These are phyloP conservation scores for Aspidiotus rigidus DNA, from an alignment of 2,888 invertebrate species.

Conservation along the genomic window DNA sequence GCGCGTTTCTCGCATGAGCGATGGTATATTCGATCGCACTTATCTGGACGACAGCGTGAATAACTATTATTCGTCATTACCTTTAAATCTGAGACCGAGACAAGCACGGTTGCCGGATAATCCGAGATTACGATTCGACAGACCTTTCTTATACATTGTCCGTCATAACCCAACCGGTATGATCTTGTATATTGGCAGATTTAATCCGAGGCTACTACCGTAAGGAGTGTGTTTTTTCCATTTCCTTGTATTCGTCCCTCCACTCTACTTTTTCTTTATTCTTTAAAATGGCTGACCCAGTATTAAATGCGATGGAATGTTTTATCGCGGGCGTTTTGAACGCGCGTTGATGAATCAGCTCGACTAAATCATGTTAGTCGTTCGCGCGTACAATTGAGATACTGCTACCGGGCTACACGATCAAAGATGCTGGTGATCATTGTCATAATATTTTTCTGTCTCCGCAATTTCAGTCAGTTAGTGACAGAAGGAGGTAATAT, in stretches of 20 bases:
- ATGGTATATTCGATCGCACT: slow-evolving; percentile 8
- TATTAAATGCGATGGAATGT: slow-evolving; percentile 1
- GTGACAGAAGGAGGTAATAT: no score
- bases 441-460: no score
- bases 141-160: slow-evolving; percentile 80
- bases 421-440: no score
- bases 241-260: background rate
- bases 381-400: no score
- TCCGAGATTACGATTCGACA: slow-evolving; percentile 69
- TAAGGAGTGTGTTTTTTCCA: slow-evolving; percentile 3
- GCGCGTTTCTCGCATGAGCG: slow-evolving; percentile 40
- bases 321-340: background rate
- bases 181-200: slow-evolving; percentile 78
- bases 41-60: slow-evolving; percentile 23
- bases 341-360: background rate
- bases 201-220: slow-evolving; percentile 72
- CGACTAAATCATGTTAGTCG: no score
- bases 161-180: slow-evolving; percentile 86
- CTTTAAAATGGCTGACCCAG: background rate
- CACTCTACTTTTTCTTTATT: no score
- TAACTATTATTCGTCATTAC: slow-evolving; percentile 47
- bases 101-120: slow-evolving; percentile 51
- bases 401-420: no score
- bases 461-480: no score
- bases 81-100: slow-evolving; percentile 59